Evolutionary conservation across 2,888 invertebrate species (phyloP), one percentile per base, ranked within the genome.

Genomic region (Mallateleia sp.): DNA sequence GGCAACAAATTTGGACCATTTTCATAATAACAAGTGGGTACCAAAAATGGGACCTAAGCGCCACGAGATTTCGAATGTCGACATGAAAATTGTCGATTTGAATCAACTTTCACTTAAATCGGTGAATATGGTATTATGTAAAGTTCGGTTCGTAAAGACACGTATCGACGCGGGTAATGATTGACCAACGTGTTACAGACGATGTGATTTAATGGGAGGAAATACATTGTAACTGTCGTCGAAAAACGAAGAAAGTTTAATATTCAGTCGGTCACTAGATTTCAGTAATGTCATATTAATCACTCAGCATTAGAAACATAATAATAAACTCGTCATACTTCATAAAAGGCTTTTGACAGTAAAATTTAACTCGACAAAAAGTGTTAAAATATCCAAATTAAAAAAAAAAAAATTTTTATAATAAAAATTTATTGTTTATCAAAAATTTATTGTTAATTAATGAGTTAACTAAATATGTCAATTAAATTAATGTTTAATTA

Each of bases 31-130:
- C 18, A 71, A 25, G 15, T 32, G 9, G 20, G 54, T 50, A 32
- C 75, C 67, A 64, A 67, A 66, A 71, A 47, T 56, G 54, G 24
- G 18, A 58, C 71, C 78, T 78, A 84, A 84, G 66, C 52, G 32
- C 0, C 45, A 18, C 25, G 38, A 15, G 25, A 69, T 77, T 67
- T 71, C 62, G 34, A 78, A 52, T 22, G 45, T 22, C 45, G 25
- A n/a, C 52, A 74, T 75, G 78, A 87, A 87, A 87, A 80, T 80
- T 87, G 82, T 74, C n/a, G 78, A 80, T 83, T 79, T 87, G 75
- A 87, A 74, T 80, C 87, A 71, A 87, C 83, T 87, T 87, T 87
- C 87, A 87, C 87, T 87, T 66, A 84, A 87, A 87, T 84, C 87
- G 52, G 75, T 75, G 80, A 84, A 84, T 84, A 87, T 77, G 52